phyloP scores from a whole-genome alignment of 2,797 vertebrate species.

The Intellagama lesueurii region DNA sequence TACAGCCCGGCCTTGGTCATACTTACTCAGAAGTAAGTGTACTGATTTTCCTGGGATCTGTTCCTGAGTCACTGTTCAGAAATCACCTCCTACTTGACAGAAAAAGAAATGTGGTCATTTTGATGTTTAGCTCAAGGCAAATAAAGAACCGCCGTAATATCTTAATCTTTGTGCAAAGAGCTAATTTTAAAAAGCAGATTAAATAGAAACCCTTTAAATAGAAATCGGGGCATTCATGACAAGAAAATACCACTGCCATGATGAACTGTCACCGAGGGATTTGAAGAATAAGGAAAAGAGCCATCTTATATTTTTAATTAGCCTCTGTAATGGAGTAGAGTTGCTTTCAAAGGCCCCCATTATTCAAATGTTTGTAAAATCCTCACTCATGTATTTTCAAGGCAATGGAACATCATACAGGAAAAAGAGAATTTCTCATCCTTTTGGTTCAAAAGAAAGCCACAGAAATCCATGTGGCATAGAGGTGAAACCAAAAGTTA shows the following conservation, averaged over 20 bases:
- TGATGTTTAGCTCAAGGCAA: conserved; percentile 67
- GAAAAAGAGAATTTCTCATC: not conserved
- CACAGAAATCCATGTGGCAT: not conserved
- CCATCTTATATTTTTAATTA: conserved; percentile 60
- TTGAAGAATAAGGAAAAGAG: conserved; percentile 33
- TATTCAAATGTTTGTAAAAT: conserved; percentile 44
- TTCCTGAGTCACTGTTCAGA: not conserved
- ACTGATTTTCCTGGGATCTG: not conserved
- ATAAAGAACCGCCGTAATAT: conserved; percentile 50
- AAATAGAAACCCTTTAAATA: conserved; percentile 62
- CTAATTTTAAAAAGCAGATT: conserved; percentile 44
- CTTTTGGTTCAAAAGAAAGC: not conserved
- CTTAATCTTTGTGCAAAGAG: conserved; percentile 71
- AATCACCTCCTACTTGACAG: conserved; percentile 49
- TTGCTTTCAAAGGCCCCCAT: not conserved
- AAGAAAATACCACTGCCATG: conserved; percentile 55
- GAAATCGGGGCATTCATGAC: conserved; percentile 58
- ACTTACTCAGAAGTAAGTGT: too few species aligned
- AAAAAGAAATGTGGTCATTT: conserved; percentile 71
- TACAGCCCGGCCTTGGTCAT: not conserved
- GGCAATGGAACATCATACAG: not conserved
- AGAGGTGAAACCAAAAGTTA: not conserved
- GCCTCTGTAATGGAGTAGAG: conserved; percentile 5
- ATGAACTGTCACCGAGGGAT: conserved; percentile 49
- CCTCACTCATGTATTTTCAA: not conserved